Base-by-base conservation (phyloP, 2,888 invertebrate genomes). In the Tetanocera ferruginea region DNA sequence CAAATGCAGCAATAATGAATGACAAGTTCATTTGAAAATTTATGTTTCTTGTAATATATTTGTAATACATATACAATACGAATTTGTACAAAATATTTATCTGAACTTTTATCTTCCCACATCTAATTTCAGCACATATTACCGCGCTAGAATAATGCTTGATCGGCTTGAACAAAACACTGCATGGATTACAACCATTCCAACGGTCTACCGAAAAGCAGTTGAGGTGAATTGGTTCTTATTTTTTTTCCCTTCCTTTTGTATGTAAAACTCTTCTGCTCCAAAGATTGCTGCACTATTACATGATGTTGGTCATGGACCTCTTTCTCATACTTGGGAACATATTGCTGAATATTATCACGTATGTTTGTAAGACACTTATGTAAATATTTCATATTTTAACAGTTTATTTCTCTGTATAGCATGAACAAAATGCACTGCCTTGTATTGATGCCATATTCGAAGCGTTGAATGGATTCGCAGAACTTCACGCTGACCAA, bases 231-330 rank as follows among this genome's bases (percentile, higher is more conserved):
- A 5, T 70, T 43, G 23, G 19, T 55, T 19, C n/a, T n/a, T 14
- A 64, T 55, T 23, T 19, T 60, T 64, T 37, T 23, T 60, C 0
- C 25, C 19, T 62, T 19, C 66, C 19, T 66, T 5, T 66, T 73
- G 70, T 19, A 66, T 76, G 14, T 66, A 25, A 34, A 70, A 92
- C n/a, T 92, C 92, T 85, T 90, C n/a, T 67, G n/a, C 1, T 64
- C 34, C 92, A 14, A 85, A 91, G 86, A 90, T 94, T 51, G 94
- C 94, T 57, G 94, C 92, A 0, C 89, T 94, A 0, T 91, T 93
- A 76, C 94, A 94, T 87, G 94, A 94, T 84, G 84, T 94, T 17
- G 94, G 93, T 0, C 94, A 94, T 86, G 94, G 94, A 0, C 93
- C 94, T 4, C 93, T 92, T 86, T 93, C 93, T 1, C 94, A 94